Base-by-base conservation (phyloP, 2,888 invertebrate species). In the Drosophila nigricruria region DNA sequence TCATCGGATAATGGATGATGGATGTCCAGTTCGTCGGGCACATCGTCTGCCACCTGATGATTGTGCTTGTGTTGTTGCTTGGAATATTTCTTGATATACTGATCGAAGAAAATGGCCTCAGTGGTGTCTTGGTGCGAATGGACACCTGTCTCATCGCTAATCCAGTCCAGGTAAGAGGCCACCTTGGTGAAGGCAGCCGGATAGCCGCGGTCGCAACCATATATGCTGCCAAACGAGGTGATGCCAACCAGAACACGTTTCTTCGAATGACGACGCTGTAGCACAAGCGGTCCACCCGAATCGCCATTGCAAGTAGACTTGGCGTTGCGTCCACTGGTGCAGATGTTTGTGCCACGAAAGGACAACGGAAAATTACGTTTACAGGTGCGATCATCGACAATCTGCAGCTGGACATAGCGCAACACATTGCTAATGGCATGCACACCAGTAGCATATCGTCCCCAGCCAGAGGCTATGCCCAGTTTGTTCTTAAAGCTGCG, bases 401-500 rank as follows among this genome's bases (percentile, higher is more conserved):
- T 91, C 30, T 92, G 91, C 1, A 93, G 83, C 23, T 91, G 84
- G 1, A 93, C 93, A 54, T 90, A 92, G 38, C 93, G 92, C 53
- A 94, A 81, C 27, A 93, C 92, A 49, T 91, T 91, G 75, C 92
- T 92, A 36, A 92, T 92, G 27, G 92, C 92, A 73, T 92, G 92
- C 0, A 92, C 91, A 3, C 92, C 92, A 1, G 92, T 90, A 6
- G 92, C 91, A 79, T 91, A 92, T 45, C 91, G 92, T 9, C 94
- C 94, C 94, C 94, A 94, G 14, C 94, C 94, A 25, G 93, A 93
- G 53, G 93, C 93, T 8, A 92, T 89, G 25, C 92, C 93, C 27
- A 90, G 72, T 57, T 91, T 91, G 57, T 92, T 92, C 49, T 90
- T 91, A 56, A 93, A 93, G 52, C 74, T 89, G 23, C 89, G 90